These are phyloP conservation scores for Leptocoma aspasia DNA, from an alignment of 2,113 vertebrate species.

Conservation along the genomic window DNA sequence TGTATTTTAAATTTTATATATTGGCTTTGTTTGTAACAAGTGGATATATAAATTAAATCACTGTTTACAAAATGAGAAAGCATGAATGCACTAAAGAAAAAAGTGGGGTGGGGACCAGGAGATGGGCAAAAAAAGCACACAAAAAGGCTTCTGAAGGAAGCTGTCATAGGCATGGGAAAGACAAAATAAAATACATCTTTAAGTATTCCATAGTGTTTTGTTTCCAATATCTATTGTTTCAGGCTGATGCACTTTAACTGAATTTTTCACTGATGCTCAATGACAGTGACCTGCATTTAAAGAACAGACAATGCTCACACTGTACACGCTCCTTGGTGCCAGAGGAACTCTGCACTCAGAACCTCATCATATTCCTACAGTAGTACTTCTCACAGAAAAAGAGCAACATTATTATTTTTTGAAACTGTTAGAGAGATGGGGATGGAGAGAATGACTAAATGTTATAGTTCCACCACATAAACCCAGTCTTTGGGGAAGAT, in stretches of 20 bases:
- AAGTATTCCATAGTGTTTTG: neutral
- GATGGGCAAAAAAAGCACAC: neutral
- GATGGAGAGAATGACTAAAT: neutral
- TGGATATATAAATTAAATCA: neutral
- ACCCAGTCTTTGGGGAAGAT: neutral
- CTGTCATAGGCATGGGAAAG: rapidly evolving
- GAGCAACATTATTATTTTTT: neutral
- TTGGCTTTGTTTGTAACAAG: neutral
- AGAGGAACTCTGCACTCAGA: neutral
- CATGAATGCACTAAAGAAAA: neutral
- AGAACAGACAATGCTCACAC: neutral
- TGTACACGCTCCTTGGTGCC: rapidly evolving
- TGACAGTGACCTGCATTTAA: rapidly evolving
- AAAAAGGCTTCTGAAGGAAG: neutral
- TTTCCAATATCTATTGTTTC: neutral
- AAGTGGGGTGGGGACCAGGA: rapidly evolving
- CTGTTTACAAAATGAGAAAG: neutral
- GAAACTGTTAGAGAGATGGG: neutral
- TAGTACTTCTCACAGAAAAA: neutral
- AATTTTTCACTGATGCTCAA: neutral
- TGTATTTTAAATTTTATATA: neutral
- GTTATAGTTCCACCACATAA: neutral
- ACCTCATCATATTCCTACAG: neutral
- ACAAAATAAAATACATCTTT: neutral
- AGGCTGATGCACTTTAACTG: neutral